phyloP scores from a whole-genome alignment of 2,113 vertebrate genomes.

The Tupaia tana region DNA sequence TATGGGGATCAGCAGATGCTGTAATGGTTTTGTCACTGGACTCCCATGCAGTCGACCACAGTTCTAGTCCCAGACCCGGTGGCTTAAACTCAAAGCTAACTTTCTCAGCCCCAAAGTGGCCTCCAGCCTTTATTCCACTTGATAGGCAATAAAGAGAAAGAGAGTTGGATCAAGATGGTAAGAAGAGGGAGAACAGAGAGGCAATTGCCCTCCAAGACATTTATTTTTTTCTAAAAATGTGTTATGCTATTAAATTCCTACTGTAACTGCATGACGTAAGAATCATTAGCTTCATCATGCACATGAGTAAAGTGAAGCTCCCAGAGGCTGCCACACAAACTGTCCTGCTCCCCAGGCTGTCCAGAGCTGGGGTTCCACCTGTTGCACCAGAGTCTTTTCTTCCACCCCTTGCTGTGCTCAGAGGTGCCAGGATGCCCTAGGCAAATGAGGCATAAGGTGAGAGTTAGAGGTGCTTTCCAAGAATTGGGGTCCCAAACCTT shows the following conservation, averaged over 20 bases:
- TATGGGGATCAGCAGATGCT: no score
- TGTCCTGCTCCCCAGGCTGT: no score
- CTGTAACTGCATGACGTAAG: not conserved
- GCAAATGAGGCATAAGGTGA: not conserved
- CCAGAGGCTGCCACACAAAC: not conserved
- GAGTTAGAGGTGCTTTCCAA: not conserved
- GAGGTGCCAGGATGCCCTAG: not conserved
- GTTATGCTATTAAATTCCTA: not conserved
- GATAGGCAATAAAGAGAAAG: not conserved
- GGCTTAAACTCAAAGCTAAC: not conserved
- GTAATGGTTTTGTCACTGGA: no score
- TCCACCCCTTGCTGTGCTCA: not conserved
- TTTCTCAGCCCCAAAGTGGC: not conserved
- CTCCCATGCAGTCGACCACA: no score
- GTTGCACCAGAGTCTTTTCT: not conserved
- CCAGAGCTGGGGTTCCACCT: not conserved
- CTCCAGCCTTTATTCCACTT: not conserved
- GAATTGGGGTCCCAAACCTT: not conserved
- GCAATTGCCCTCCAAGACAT: not conserved
- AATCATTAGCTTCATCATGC: slow-evolving; percentile 39
- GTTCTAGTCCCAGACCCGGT: no score
- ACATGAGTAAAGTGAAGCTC: not conserved
- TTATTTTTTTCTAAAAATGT: not conserved
- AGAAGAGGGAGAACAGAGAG: not conserved
- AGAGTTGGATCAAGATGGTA: not conserved